A percentile compares a stretch with the other conserved stretches of the same genome.
phyloP scores from a whole-genome alignment of 30 jellyfish, hydroid and myxozoan genomes.

The Hydra vulgaris region DNA sequence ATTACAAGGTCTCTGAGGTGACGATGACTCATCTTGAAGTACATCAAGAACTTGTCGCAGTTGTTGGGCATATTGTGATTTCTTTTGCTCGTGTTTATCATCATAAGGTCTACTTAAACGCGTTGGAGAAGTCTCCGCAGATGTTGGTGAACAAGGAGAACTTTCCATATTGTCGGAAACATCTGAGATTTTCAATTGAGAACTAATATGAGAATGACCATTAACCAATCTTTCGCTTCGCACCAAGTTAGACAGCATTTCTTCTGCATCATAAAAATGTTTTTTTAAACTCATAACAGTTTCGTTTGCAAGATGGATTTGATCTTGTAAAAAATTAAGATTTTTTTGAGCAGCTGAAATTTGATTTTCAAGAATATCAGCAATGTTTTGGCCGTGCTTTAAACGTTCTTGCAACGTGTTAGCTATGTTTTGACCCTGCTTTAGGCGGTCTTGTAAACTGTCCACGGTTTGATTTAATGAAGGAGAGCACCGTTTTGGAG shows the following conservation, averaged over 20 bases:
- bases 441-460: constrained; percentile 53
- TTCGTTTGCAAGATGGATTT: constrained; percentile 80
- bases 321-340: constrained; percentile 82
- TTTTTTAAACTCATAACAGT: constrained; percentile 75
- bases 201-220: not conserved
- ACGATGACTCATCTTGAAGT: constrained; percentile 77
- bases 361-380: constrained; percentile 76
- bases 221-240: not conserved
- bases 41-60: constrained; percentile 88
- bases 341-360: constrained; percentile 87
- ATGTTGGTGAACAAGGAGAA: constrained; percentile 21
- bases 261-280: constrained; percentile 68
- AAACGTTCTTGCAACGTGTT: constrained; percentile 57
- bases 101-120: constrained; percentile 1
- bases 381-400: constrained; percentile 81
- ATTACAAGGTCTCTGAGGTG: constrained; percentile 3
- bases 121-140: constrained; percentile 10
- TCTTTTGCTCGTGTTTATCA: not conserved
- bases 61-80: constrained; percentile 92
- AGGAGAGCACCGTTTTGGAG: not conserved
- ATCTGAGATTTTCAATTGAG: not conserved
- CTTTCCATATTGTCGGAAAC: constrained; percentile 4
- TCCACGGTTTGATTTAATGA: not conserved
- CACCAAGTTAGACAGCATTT: constrained; percentile 16
- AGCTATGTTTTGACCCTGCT: constrained; percentile 80